Evolutionary conservation across 2,113 vertebrate species (phyloP).

Genomic region (Cettia cetti): DNA sequence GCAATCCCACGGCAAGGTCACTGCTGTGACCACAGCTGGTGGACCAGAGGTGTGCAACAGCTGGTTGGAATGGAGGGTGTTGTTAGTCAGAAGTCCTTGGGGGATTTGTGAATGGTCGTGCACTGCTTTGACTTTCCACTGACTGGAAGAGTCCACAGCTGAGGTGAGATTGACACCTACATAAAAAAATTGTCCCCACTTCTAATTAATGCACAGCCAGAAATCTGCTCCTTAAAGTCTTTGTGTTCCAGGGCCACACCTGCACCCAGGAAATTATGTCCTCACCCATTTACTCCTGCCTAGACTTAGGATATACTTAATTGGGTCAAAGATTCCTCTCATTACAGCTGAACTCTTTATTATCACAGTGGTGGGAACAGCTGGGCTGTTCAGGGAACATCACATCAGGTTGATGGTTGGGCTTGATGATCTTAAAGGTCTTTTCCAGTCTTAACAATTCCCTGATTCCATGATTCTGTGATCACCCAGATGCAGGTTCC

Average conservation of each 20-base stretch:
- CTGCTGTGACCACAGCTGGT: background rate
- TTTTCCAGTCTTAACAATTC: background rate
- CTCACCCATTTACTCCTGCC: background rate
- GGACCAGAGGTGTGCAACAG: background rate
- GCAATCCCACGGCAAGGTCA: background rate
- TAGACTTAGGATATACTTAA: background rate
- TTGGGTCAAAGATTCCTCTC: background rate
- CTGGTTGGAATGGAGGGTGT: background rate
- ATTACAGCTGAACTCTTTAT: background rate
- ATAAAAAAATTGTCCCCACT: background rate
- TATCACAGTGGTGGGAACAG: background rate
- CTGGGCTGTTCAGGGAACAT: background rate
- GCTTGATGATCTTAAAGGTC: background rate
- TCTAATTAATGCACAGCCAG: background rate
- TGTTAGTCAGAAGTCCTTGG: background rate
- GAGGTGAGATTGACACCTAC: background rate
- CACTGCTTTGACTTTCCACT: background rate
- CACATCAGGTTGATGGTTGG: too few relatives aligned
- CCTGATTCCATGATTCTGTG: background rate
- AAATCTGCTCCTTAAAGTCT: background rate
- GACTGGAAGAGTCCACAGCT: background rate
- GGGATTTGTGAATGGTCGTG: background rate
- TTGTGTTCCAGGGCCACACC: background rate
- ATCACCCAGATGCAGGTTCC: background rate
- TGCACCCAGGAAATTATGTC: background rate